phyloP scores from a whole-genome alignment of 2,113 vertebrate species.

The Osmerus eperlanus region DNA sequence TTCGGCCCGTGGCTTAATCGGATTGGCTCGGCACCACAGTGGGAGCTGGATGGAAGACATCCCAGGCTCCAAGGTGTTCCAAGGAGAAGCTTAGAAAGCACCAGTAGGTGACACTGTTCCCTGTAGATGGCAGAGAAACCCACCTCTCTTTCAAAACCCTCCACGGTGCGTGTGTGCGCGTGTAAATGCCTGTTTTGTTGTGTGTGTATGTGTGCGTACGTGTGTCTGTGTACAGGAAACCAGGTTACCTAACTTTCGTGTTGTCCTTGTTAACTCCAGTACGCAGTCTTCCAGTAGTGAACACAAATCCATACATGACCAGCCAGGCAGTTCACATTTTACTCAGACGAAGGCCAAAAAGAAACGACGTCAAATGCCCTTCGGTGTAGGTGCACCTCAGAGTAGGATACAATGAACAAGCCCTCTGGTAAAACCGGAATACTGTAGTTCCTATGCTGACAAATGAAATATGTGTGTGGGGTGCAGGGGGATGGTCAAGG shows the following conservation, averaged over 20 bases:
- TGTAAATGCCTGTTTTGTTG: slow-evolving; percentile 25
- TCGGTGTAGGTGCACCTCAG: slow-evolving; percentile 17
- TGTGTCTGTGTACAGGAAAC: not conserved
- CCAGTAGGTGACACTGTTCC: slow-evolving; percentile 57
- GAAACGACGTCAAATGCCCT: slow-evolving; percentile 34
- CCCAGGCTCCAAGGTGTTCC: slow-evolving; percentile 10
- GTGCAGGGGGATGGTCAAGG: not conserved
- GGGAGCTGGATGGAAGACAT: not conserved
- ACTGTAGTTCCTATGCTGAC: slow-evolving; percentile 2
- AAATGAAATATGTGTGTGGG: not conserved
- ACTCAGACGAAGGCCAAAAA: slow-evolving; percentile 15
- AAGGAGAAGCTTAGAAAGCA: slow-evolving; percentile 24
- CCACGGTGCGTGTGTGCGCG: slow-evolving; percentile 2
- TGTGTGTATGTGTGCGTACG: slow-evolving; percentile 9
- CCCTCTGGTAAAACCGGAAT: slow-evolving; percentile 10
- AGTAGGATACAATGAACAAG: not conserved
- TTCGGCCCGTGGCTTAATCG: not conserved
- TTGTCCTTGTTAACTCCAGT: slow-evolving; percentile 33
- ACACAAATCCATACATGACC: slow-evolving; percentile 34
- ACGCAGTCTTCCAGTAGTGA: slow-evolving; percentile 10
- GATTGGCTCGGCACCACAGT: slow-evolving; percentile 3
- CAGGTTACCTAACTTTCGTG: slow-evolving; percentile 32
- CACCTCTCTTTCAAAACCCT: slow-evolving; percentile 48
- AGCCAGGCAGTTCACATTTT: slow-evolving; percentile 21
- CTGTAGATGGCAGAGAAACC: slow-evolving; percentile 32